A percentile compares a stretch with the other conserved stretches of the same genome.
Evolutionary conservation across 2,888 invertebrate genomes (phyloP).

Genomic region (Oscheius sp.): DNA sequence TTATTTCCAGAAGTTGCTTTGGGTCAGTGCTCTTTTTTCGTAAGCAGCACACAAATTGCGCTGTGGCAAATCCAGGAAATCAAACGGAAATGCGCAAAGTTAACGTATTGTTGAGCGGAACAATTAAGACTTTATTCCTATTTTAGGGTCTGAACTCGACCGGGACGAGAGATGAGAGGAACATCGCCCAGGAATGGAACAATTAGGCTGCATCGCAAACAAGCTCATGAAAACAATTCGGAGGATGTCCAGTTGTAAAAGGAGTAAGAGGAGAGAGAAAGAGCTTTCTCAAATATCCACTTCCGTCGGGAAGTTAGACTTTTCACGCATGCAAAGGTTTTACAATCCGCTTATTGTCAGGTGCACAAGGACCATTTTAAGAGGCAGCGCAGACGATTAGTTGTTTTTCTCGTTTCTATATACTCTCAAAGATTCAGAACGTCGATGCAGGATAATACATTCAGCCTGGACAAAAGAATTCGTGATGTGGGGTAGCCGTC

Average conservation of each 20-base stretch:
- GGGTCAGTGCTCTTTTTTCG: not conserved
- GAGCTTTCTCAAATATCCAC: slow-evolving; percentile 2
- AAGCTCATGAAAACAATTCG: slow-evolving; percentile 18
- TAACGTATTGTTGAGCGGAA: not conserved
- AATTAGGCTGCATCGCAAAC: slow-evolving; percentile 18
- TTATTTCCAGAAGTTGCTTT: not conserved
- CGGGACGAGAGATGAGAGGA: not conserved
- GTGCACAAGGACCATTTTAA: not conserved
- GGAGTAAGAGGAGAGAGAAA: not conserved
- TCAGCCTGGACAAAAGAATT: slow-evolving; percentile 8
- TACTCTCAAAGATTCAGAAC: not conserved
- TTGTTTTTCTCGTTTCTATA: not conserved
- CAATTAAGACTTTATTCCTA: not conserved
- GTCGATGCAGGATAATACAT: slow-evolving; percentile 7
- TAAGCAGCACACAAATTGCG: not conserved
- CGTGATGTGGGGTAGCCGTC: not conserved
- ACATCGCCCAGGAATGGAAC: slow-evolving; percentile 7
- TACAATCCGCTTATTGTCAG: slow-evolving; percentile 4
- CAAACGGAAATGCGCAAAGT: not conserved
- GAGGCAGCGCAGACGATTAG: not conserved
- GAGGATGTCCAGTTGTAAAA: not conserved
- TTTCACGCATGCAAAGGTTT: slow-evolving; percentile 10
- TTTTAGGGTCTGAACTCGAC: not conserved
- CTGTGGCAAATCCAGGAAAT: not conserved
- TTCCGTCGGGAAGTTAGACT: slow-evolving; percentile 13